Conservation (phyloP, 1,140 invertebrate genomes). For the Berghia stephanieae region DNA sequence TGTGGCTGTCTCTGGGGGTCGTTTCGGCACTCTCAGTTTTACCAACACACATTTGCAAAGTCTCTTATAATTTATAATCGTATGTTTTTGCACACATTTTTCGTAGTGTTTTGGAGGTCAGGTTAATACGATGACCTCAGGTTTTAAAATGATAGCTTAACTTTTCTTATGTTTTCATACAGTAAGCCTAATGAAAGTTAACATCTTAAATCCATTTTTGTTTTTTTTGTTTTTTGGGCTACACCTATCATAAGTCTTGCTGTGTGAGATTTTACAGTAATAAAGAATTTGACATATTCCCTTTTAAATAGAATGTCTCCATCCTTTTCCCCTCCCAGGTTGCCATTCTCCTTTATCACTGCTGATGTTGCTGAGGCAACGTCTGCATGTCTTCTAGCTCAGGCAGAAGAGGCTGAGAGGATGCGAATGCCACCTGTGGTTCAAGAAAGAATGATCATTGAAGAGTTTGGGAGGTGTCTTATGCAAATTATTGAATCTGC, state of each 20-base stretch:
- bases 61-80: too few relatives aligned
- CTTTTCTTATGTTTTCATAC: too few relatives aligned
- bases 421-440: conserved; percentile 75
- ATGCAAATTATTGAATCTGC: conserved; percentile 88
- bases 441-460: conserved; percentile 86
- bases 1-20: too few relatives aligned
- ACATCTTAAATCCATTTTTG: too few relatives aligned
- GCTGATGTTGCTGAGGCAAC: conserved; percentile 95
- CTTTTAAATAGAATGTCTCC: too few relatives aligned
- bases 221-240: background rate
- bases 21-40: too few relatives aligned
- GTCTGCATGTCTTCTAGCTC: conserved; percentile 91
- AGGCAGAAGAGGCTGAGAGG: conserved; percentile 84
- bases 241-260: background rate
- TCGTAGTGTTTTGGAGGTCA: too few relatives aligned
- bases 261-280: background rate
- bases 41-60: too few relatives aligned
- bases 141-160: too few relatives aligned
- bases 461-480: conserved; percentile 94
- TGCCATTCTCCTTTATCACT: conserved; percentile 89
- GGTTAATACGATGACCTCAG: too few relatives aligned
- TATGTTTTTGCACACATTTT: too few relatives aligned
- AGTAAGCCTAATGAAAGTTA: background rate
- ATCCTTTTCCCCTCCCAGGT: conserved; percentile 71
- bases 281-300: too few relatives aligned